Percentiles rank a stretch among this genome's conserved stretches.
These are phyloP conservation scores for Smutsia gigantea DNA, from an alignment of 2,797 vertebrate genomes.

Conservation along the genomic window DNA sequence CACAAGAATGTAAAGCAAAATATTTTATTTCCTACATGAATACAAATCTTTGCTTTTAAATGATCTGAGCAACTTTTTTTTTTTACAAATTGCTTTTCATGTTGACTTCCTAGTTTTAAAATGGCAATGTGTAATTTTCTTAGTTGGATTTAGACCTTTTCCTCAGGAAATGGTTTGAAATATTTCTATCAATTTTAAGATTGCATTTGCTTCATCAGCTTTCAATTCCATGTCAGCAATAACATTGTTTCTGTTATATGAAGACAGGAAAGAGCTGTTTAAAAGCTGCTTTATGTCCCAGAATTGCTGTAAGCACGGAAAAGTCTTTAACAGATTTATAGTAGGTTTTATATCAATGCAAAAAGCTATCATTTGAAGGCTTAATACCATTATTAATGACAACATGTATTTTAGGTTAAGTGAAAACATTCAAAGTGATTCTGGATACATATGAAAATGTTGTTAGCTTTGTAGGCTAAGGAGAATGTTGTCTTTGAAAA, in stretches of 20 bases:
- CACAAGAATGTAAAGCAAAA: slow-evolving; percentile 16
- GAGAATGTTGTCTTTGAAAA: neutral
- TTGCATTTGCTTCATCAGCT: slow-evolving; percentile 19
- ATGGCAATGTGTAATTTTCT: slow-evolving; percentile 18
- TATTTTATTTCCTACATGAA: neutral
- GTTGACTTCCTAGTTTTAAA: slow-evolving; percentile 10
- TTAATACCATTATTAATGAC: slow-evolving; percentile 15
- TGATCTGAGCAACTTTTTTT: neutral
- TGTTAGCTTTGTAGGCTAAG: neutral
- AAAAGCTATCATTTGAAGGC: neutral
- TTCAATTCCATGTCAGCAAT: slow-evolving; percentile 18
- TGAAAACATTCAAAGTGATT: slow-evolving; percentile 32
- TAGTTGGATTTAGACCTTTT: slow-evolving; percentile 11
- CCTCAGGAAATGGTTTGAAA: slow-evolving; percentile 36
- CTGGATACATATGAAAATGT: neutral
- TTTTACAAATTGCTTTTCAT: slow-evolving; percentile 25
- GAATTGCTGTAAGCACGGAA: slow-evolving; percentile 21
- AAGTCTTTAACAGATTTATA: neutral
- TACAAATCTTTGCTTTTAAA: slow-evolving; percentile 4
- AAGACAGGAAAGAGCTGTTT: slow-evolving; percentile 22
- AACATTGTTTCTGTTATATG: neutral
- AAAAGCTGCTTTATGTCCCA: neutral
- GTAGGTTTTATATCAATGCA: neutral
- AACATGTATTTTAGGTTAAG: slow-evolving; percentile 18
- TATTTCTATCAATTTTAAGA: slow-evolving; percentile 40